Conservation (phyloP, 2,888 invertebrate species). For the Dasypolia templi region DNA sequence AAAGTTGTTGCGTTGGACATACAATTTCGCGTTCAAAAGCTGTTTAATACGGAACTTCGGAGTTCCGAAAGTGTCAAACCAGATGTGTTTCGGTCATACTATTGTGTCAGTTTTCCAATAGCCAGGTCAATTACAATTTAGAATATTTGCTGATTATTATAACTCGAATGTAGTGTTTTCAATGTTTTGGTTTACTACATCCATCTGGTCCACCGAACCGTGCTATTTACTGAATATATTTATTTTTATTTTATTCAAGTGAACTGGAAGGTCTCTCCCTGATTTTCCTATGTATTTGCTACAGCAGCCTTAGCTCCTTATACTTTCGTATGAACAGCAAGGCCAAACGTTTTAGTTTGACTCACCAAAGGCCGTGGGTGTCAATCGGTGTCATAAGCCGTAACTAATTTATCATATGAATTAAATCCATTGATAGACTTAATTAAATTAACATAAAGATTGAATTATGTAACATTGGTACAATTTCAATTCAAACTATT, state of each 20-base stretch:
- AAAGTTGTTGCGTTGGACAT: constrained; percentile 29
- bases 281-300: constrained; percentile 3
- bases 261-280: not conserved
- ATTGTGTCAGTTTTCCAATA: not conserved
- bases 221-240: not conserved
- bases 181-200: not conserved
- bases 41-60: constrained; percentile 10
- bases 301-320: not conserved
- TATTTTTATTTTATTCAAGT: constrained; percentile 3
- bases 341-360: not conserved
- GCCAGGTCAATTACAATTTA: constrained; percentile 6
- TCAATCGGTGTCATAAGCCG: not conserved
- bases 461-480: constrained; percentile 4
- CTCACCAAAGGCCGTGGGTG: not conserved
- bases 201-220: no score
- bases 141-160: not conserved
- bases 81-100: constrained; percentile 13
- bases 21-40: constrained; percentile 49
- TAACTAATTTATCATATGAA: not conserved
- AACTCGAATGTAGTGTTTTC: not conserved
- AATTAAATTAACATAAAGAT: constrained; percentile 25
- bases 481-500: constrained; percentile 21
- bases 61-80: constrained; percentile 24
- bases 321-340: not conserved
- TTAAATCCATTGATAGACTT: constrained; percentile 2